A percentile compares a stretch with the other conserved stretches of the same genome.
These are phyloP conservation scores for Corvus cornix DNA, from an alignment of 2,113 vertebrate genomes.

Conservation along the genomic window DNA sequence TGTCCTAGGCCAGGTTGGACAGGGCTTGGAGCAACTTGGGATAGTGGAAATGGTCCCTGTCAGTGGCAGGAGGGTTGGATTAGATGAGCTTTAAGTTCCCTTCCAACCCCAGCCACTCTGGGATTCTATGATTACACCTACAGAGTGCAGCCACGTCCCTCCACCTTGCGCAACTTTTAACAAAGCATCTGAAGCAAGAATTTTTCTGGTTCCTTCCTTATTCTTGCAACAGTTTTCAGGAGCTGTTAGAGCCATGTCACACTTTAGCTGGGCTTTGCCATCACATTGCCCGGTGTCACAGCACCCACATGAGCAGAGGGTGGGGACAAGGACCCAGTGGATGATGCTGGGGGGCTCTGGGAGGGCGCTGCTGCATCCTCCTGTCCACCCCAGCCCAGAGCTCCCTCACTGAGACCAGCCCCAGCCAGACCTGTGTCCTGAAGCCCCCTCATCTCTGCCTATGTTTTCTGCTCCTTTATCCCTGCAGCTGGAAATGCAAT, in stretches of 20 bases:
- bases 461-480: neutral
- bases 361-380: accelerated
- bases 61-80: neutral
- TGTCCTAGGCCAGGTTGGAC: neutral
- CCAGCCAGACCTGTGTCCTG: neutral
- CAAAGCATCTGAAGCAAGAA: neutral
- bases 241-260: neutral
- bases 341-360: neutral
- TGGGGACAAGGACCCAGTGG: neutral
- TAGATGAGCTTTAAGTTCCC: neutral
- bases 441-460: neutral
- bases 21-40: neutral
- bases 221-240: neutral
- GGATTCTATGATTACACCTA: neutral
- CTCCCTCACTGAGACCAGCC: neutral
- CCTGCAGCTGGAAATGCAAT: neutral
- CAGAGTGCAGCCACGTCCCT: neutral
- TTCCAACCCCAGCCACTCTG: neutral
- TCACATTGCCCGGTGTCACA: neutral
- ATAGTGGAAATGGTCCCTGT: neutral
- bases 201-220: conserved; percentile 12
- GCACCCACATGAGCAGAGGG: accelerated
- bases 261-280: neutral
- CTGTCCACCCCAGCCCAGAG: neutral
- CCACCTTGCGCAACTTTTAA: neutral